Conservation (phyloP, 35 echinoderm and acorn worm species). For the Holothuria glaberrima region DNA sequence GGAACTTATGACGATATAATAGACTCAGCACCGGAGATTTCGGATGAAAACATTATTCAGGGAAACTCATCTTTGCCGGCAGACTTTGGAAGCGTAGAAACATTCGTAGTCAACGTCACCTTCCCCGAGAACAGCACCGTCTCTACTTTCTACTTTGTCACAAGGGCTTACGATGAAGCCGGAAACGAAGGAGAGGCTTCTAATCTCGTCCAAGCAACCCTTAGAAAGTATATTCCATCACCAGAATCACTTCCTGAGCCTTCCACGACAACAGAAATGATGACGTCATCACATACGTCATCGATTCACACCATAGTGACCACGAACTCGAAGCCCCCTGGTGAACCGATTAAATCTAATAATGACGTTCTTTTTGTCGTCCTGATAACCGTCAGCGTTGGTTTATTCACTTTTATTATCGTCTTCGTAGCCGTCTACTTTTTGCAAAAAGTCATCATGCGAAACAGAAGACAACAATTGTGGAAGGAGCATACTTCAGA, state of each 20-base stretch:
- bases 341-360: no score
- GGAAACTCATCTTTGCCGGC: background rate
- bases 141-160: background rate
- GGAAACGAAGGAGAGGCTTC: background rate
- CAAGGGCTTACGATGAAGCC: background rate
- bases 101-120: background rate
- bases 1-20: background rate
- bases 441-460: no score
- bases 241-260: background rate
- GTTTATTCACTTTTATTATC: no score
- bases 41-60: background rate
- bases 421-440: no score
- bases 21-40: background rate
- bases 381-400: no score
- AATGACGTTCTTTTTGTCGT: no score
- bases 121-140: background rate
- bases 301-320: background rate
- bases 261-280: background rate
- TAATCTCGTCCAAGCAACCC: slow-evolving; percentile 7
- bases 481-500: no score
- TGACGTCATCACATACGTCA: background rate
- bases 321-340: no score
- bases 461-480: no score
- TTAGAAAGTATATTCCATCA: background rate
- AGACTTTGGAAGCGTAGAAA: background rate